phyloP scores from a whole-genome alignment of 2,113 vertebrate genomes.

The Grallaria varia region DNA sequence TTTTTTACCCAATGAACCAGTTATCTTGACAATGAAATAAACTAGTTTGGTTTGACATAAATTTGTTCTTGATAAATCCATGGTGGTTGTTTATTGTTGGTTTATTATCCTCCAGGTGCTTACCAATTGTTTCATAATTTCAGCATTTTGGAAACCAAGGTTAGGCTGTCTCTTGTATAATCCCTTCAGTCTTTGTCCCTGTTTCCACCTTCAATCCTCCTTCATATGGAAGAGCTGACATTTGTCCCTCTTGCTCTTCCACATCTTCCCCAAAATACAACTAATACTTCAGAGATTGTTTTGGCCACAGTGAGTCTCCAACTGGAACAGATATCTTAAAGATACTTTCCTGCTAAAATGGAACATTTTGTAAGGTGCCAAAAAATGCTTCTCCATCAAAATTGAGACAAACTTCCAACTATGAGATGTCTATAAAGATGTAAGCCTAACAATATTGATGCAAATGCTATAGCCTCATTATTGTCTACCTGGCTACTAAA shows the following conservation, averaged over 20 bases:
- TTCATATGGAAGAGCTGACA: background rate
- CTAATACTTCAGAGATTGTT: background rate
- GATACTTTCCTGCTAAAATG: background rate
- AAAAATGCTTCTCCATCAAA: background rate
- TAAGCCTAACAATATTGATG: background rate
- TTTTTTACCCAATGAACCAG: background rate
- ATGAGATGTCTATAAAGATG: background rate
- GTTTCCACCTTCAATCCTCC: background rate
- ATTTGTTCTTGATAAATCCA: background rate
- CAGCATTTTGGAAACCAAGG: background rate
- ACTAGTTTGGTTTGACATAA: background rate
- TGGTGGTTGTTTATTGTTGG: background rate
- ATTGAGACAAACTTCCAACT: background rate
- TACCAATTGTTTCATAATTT: background rate
- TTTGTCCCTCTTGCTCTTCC: background rate
- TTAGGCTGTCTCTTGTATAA: background rate
- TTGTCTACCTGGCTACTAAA: background rate
- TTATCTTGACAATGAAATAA: background rate
- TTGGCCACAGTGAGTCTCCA: background rate
- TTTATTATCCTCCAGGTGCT: background rate
- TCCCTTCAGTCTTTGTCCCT: background rate
- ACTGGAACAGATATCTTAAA: background rate
- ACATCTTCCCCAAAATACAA: background rate
- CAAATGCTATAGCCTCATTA: background rate
- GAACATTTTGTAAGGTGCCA: background rate